These are phyloP conservation scores for Leptosomus discolor DNA, from an alignment of 2,113 vertebrate species.

Conservation along the genomic window DNA sequence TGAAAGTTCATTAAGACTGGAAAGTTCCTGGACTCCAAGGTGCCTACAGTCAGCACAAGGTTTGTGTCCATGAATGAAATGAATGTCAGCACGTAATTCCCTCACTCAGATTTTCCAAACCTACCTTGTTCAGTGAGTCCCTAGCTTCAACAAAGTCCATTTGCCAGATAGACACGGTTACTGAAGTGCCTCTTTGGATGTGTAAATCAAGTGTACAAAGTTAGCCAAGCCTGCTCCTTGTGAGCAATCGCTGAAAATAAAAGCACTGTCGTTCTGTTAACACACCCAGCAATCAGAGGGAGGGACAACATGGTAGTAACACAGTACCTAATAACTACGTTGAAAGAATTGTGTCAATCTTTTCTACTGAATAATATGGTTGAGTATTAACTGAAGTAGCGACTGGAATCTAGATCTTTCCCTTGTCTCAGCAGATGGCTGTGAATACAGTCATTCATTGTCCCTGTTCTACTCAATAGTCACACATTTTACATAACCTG, in stretches of 20 bases:
- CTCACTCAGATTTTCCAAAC: not conserved
- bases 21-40: not conserved
- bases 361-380: not conserved
- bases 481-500: not conserved
- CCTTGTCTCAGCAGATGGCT: not conserved
- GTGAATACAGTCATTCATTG: not conserved
- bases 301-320: accelerated
- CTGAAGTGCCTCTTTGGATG: not conserved
- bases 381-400: not conserved
- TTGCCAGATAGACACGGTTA: not conserved
- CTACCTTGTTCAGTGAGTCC: not conserved
- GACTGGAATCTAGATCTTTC: not conserved
- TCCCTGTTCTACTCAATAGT: not conserved
- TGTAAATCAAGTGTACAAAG: not conserved
- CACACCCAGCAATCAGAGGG: not conserved
- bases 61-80: not conserved
- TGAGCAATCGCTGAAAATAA: not conserved
- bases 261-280: not conserved
- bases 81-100: not conserved
- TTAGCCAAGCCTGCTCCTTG: not conserved
- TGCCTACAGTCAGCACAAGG: not conserved
- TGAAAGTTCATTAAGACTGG: not conserved
- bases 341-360: not conserved
- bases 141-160: not conserved
- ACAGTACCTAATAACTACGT: not conserved